Evolutionary conservation across 2,888 invertebrate genomes (phyloP), one percentile per base, ranked within the genome.

Genomic region (Drosophila sordidapex): DNA sequence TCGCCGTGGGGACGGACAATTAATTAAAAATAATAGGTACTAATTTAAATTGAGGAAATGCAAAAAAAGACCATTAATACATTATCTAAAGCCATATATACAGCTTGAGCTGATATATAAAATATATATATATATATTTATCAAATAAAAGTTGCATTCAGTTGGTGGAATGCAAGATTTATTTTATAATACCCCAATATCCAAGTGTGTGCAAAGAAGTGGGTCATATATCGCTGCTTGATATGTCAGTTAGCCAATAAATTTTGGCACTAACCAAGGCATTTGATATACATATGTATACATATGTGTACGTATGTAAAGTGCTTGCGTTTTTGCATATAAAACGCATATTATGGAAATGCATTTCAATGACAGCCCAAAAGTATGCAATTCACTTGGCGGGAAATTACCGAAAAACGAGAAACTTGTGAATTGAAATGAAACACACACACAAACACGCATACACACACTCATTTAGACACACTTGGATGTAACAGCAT

Each of bases 261-360:
- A 76, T 78, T 56, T 54, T 48, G 59, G 49, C 49, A 36, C 31
- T 58, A 46, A 61, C 66, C 21, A 43, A 43, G 64, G 58, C 48
- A 36, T 54, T 59, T 52, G 52, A 66, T 63, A 52, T 21, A 21
- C 8, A 35, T 36, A 40, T 40, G 29, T 40, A 31, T 40, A 36
- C 36, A 54, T 36, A 7, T 54, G 49, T 49, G 56, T 31, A 35
- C 48, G 31, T 53, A 27, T 36, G 43, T 56, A 56, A 27, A 15
- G 40, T 31, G 31, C 36, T 67, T 58, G 60, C 60, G 38, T 52
- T 68, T 79, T 71, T 77, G 78, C 74, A 82, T 82, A 83, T 82
- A 77, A 81, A 81, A 78, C 63, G 73, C 82, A 83, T 81, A 70
- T 77, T 81, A 81, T 58, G 73, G 61, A 68, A 83, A 77, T 83